These are phyloP conservation scores for Ctenomys sociabilis DNA, from an alignment of 2,113 vertebrate genomes.

Conservation along the genomic window DNA sequence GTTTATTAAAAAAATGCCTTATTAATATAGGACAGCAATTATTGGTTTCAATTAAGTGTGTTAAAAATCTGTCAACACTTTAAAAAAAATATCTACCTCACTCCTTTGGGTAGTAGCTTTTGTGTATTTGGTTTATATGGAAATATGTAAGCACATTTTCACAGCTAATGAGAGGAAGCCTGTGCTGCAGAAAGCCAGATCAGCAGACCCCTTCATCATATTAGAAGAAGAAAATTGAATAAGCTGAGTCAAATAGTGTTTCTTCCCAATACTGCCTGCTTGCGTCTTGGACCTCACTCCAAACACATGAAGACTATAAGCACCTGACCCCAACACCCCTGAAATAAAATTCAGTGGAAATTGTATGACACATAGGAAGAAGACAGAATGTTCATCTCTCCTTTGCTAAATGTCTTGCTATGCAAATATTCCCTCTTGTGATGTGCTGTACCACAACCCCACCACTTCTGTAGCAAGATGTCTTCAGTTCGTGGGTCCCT, in stretches of 20 bases:
- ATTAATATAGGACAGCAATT: conserved; percentile 76
- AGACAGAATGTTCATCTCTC: not conserved
- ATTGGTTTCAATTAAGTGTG: conserved; percentile 75
- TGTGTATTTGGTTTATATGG: conserved; percentile 66
- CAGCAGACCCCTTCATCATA: not conserved
- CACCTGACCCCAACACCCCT: not conserved
- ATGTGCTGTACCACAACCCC: not conserved
- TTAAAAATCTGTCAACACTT: conserved; percentile 74
- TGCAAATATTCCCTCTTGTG: not conserved
- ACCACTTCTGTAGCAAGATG: too few relatives aligned
- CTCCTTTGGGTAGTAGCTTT: conserved; percentile 38
- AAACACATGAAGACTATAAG: not conserved
- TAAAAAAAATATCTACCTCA: conserved; percentile 72
- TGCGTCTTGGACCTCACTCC: not conserved
- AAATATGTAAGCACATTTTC: conserved; percentile 54
- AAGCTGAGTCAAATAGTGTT: not conserved
- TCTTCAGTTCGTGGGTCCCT: not conserved
- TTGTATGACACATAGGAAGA: not conserved
- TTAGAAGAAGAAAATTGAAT: conserved; percentile 16
- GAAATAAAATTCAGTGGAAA: conserved; percentile 24
- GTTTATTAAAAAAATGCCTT: conserved; percentile 67
- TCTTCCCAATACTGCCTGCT: not conserved
- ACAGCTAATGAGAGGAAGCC: not conserved
- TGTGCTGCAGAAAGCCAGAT: not conserved
- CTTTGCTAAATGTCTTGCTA: not conserved